Evolutionary conservation across 2,797 vertebrate species (phyloP).

Genomic region (Danio tinwini): DNA sequence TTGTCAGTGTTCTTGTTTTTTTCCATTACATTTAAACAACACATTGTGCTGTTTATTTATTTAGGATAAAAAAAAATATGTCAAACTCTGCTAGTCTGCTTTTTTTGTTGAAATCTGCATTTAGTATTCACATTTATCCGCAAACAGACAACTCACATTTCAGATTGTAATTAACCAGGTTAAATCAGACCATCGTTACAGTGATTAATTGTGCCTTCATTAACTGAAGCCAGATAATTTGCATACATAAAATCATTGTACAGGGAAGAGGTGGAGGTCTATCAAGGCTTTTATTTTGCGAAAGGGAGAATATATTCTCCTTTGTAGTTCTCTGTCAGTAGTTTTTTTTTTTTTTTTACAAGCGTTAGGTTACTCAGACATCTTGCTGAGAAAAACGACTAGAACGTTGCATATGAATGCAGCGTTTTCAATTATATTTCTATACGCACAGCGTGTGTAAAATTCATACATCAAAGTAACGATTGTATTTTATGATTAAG

Average conservation of each 20-base stretch:
- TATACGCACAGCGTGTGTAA: constrained; percentile 9
- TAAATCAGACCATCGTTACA: constrained; percentile 81
- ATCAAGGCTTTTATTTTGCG: constrained; percentile 25
- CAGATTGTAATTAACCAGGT: constrained; percentile 75
- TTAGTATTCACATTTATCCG: constrained; percentile 42
- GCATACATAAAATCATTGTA: constrained; percentile 82
- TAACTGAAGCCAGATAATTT: constrained; percentile 81
- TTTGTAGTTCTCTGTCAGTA: constrained; percentile 28
- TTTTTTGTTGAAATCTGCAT: constrained; percentile 29
- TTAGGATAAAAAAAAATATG: not conserved
- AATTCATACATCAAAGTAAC: constrained; percentile 13
- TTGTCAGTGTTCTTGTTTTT: not conserved
- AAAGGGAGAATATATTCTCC: constrained; percentile 44
- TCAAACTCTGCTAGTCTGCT: not conserved
- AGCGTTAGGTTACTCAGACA: constrained; percentile 20
- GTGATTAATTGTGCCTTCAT: constrained; percentile 85
- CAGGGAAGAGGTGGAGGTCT: constrained; percentile 66
- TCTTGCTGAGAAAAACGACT: constrained; percentile 5
- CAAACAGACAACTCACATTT: constrained; percentile 52
- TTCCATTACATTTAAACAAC: not conserved
- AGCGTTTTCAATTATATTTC: constrained; percentile 18
- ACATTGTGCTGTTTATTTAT: not conserved
- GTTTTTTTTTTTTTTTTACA: constrained; percentile 34
- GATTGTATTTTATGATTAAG: constrained; percentile 9
- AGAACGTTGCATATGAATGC: constrained; percentile 34